Percentiles rank a stretch among this genome's conserved stretches.
phyloP scores from a whole-genome alignment of 2,113 vertebrate genomes.

The Lepus europaeus region DNA sequence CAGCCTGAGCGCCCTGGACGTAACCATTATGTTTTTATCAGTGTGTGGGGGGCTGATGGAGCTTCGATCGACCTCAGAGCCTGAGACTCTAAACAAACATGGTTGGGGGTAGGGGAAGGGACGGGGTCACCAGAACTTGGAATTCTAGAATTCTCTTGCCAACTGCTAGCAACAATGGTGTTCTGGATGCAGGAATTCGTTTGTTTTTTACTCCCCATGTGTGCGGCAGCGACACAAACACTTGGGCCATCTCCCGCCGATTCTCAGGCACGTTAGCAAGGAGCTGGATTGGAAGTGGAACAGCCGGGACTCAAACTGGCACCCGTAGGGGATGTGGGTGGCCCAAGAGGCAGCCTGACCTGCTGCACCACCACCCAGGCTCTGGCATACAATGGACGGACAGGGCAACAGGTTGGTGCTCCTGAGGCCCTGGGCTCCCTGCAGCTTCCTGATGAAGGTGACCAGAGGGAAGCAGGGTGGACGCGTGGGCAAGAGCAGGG shows the following conservation, averaged over 20 bases:
- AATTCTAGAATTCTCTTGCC: background rate
- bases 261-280: too few relatives aligned
- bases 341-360: too few relatives aligned
- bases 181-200: background rate
- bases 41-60: background rate
- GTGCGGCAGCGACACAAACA: background rate
- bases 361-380: too few relatives aligned
- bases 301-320: too few relatives aligned
- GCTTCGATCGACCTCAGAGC: background rate
- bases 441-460: background rate
- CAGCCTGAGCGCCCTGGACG: background rate
- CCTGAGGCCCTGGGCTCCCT: background rate
- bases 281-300: too few relatives aligned
- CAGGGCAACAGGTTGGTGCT: background rate
- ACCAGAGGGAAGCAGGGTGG: too few relatives aligned
- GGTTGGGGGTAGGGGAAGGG: background rate
- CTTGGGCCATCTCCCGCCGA: too few relatives aligned
- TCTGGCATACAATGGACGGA: too few relatives aligned
- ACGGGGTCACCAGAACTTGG: background rate
- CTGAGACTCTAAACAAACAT: background rate
- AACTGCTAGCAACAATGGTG: background rate
- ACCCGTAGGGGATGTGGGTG: too few relatives aligned
- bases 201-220: background rate
- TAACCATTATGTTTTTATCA: background rate
- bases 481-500: fast-evolving